Evolutionary conservation across 2,797 vertebrate genomes (phyloP), one percentile per base, ranked within the genome.

Genomic region (Argentina silus): DNA sequence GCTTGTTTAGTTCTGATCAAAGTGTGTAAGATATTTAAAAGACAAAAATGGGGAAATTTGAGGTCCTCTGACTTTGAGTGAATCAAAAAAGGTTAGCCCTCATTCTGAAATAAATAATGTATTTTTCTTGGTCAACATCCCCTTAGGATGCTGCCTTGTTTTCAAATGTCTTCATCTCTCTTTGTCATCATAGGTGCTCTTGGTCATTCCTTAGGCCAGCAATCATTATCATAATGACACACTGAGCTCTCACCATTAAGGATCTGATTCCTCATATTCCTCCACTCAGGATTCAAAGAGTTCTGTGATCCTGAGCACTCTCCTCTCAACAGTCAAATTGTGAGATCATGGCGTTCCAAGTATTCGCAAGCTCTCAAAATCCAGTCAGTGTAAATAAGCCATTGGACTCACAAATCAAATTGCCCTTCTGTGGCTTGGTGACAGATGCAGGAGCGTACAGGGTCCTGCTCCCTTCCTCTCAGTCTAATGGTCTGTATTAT

Each of bases 11-110:
- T 83, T 86, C 75, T 59, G 75, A 70, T 27, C 45, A 76, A 86
- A 80, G 78, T 78, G 87, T 73, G 80, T 73, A 75, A 85, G 72
- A 76, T 78, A 67, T 70, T 85, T 88, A 89, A 93, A 93, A 92
- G 87, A 88, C 83, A 88, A 89, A 88, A 90, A 83, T 74, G 88
- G 89, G 85, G 84, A 91, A 57, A 12, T 42, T 79, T 76, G 76
- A 57, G 45, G 23, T 83, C 69, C 73, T 80, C 79, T 75, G 81
- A 84, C 77, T 84, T 75, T 43, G 67, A 81, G 75, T 79, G 68
- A 82, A 83, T 70, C 27, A 81, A 72, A 82, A 50, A 57, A 59
- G 75, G 62, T 84, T 55, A 36, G 85, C 83, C 75, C 17, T 3
- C 69, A 81, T 66, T 72, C 81, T 70, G 69, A 77, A 76, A 75